Percentiles rank a stretch among this genome's conserved stretches.
Conservation (phyloP, 2,797 vertebrate genomes). For the Sebastes vulpes region DNA sequence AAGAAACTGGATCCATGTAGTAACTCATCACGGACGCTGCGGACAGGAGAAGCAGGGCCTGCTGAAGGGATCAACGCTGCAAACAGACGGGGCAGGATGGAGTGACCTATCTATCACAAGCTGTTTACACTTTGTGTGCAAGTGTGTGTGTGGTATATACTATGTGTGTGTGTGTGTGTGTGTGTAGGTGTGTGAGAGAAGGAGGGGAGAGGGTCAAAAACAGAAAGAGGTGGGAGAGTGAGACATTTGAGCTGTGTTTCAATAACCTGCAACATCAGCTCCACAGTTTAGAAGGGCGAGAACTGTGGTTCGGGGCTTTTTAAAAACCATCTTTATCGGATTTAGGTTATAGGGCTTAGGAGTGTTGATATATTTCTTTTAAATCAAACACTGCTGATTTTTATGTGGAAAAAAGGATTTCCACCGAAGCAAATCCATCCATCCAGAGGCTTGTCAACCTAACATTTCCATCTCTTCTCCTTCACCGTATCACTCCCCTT, state of each 20-base stretch:
- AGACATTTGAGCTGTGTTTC: constrained; percentile 28
- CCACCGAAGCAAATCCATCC: constrained; percentile 13
- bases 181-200: constrained; percentile 1
- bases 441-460: constrained; percentile 16
- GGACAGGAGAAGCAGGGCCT: constrained; percentile 79
- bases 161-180: constrained; percentile 6
- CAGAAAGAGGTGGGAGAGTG: neutral
- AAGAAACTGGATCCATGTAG: constrained; percentile 90
- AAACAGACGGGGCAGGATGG: constrained; percentile 59
- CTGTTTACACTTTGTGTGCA: constrained; percentile 76
- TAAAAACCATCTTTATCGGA: neutral
- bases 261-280: constrained; percentile 22
- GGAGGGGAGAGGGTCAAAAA: neutral
- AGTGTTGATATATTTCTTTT: neutral
- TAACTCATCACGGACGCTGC: constrained; percentile 90
- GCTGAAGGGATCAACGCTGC: constrained; percentile 79
- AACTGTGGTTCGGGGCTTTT: neutral
- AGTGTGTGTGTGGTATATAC: constrained; percentile 23
- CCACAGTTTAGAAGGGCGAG: neutral
- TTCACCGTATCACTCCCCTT: constrained; percentile 15
- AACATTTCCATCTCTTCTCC: constrained; percentile 47
- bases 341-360: neutral
- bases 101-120: constrained; percentile 75
- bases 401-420: neutral
- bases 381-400: neutral